These are phyloP conservation scores for Mionectes macconnelli DNA, from an alignment of 2,113 vertebrate species.

Conservation along the genomic window DNA sequence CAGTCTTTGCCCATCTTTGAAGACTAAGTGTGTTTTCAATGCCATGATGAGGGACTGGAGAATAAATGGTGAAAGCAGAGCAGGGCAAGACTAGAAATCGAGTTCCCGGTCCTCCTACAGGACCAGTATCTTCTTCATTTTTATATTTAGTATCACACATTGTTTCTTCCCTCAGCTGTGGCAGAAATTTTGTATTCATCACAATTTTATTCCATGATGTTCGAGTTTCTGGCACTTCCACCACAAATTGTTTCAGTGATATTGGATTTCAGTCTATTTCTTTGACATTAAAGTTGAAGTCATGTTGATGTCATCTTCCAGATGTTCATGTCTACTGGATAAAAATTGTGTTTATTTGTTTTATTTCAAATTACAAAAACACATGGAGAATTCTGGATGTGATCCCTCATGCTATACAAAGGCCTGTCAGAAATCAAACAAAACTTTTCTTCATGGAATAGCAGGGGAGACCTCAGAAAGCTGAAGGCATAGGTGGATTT, in stretches of 20 bases:
- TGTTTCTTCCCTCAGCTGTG: background rate
- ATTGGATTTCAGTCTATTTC: conserved; percentile 14
- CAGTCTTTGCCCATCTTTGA: background rate
- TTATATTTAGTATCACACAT: background rate
- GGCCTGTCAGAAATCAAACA: conserved; percentile 29
- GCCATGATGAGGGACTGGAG: background rate
- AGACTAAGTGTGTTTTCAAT: background rate
- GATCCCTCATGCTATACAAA: conserved; percentile 6
- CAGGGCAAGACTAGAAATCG: background rate
- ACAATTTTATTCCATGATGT: background rate
- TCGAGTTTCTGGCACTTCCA: background rate
- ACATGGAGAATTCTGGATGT: conserved; percentile 26
- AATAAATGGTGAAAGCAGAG: background rate
- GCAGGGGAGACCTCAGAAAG: background rate
- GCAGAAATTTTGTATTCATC: background rate
- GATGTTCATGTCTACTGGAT: conserved; percentile 48
- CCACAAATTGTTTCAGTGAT: background rate
- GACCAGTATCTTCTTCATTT: background rate
- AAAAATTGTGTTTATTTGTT: conserved; percentile 52
- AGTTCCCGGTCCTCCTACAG: background rate
- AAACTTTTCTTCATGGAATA: conserved; percentile 5
- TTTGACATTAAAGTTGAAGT: conserved; percentile 55
- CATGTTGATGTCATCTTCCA: conserved; percentile 63
- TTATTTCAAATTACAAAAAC: conserved; percentile 35
- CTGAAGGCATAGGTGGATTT: conserved; percentile 44